Base-by-base conservation (phyloP, 2,888 invertebrate genomes). In the Torymus auratus region DNA sequence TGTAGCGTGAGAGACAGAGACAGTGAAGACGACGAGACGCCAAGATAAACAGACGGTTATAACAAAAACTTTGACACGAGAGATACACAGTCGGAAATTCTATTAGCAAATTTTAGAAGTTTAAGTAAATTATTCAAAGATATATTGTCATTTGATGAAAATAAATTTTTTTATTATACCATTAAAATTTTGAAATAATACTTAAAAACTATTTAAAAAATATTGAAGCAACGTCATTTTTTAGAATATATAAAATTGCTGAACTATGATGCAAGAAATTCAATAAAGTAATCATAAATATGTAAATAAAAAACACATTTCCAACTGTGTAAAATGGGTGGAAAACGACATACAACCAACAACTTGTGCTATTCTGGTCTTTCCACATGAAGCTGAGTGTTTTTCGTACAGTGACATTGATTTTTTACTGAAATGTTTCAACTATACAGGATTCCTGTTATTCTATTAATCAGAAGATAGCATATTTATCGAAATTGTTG, bases 71-170 rank as follows among this genome's bases (percentile, higher is more conserved):
- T 41, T 41, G 7, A 41, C 41, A 41, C 41, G 41, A 41, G 41
- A 58, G 11, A 50, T 61, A 69, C 69, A n/a, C 76, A 69, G 76
- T 69, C 56, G 69, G 76, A 69, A 76, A 41, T 7, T 41, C 12
- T n/a, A 2, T 69, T 41, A 11, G 0, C 41, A 7, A 41, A 41
- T 7, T 41, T 7, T 5, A 7, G 1, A 41, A 41, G 41, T 5
- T 41, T 7, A 41, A 41, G 0, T 41, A 41, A 41, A 41, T 41
- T 41, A 41, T 41, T 41, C 7, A 1, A 41, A 41, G 41, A 7
- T 10, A 41, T 7, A 41, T 41, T 5, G 7, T 10, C 41, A 41
- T 41, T 41, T 41, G 7, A 1, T 41, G 1, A 41, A 5, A 41
- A 41, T 41, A 7, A 7, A 41, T 7, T 41, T 41, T 41, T 41